Conservation (phyloP, 2,113 vertebrate genomes). For the Macaca fascicularis region DNA sequence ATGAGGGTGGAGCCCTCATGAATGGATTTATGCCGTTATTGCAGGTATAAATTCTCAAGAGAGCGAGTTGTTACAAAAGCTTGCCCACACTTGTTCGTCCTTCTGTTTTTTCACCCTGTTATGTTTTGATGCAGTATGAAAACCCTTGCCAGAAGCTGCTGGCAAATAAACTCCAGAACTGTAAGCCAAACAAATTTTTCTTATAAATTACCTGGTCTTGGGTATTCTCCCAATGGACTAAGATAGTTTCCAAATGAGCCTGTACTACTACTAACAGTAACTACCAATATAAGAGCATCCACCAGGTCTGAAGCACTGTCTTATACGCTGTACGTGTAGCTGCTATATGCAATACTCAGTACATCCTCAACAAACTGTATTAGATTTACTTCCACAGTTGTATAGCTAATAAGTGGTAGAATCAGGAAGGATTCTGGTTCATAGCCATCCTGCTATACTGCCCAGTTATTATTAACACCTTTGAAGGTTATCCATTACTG, state of each 20-base stretch:
- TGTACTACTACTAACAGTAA: not conserved
- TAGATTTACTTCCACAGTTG: not conserved
- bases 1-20: not conserved
- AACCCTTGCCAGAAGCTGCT: not conserved
- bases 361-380: not conserved
- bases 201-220: not conserved
- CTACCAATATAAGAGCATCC: not conserved
- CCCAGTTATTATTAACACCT: not conserved
- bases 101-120: not conserved
- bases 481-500: not conserved
- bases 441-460: not conserved
- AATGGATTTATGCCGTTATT: not conserved
- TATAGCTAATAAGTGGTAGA: not conserved
- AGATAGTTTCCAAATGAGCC: not conserved
- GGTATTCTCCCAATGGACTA: not conserved
- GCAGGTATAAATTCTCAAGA: not conserved
- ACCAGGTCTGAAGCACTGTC: not conserved
- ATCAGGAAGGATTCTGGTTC: not conserved
- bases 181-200: not conserved
- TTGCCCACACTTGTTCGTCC: not conserved
- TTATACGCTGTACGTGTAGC: not conserved
- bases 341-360: not conserved
- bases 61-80: not conserved
- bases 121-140: not conserved
- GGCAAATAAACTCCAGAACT: not conserved